phyloP scores from a whole-genome alignment of 2,797 vertebrate genomes.

The Helostoma temminkii region DNA sequence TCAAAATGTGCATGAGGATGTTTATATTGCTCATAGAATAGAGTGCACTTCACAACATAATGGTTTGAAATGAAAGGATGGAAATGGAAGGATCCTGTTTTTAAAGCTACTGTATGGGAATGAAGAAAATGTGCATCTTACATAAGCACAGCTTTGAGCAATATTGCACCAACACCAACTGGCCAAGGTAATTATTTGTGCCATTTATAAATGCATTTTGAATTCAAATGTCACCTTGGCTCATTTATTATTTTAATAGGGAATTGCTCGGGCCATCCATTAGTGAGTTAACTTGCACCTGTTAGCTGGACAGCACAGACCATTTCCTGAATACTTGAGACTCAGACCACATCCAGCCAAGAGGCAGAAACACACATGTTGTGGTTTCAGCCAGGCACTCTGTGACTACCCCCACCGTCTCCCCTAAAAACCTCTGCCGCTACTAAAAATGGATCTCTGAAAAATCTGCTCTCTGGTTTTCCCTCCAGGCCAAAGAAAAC shows the following conservation, averaged over 20 bases:
- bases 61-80: conserved; percentile 1
- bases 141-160: not conserved
- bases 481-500: conserved; percentile 81
- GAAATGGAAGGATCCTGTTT: not conserved
- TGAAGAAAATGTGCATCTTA: not conserved
- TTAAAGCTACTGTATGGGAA: not conserved
- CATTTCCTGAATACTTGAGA: conserved; percentile 49
- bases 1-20: conserved; percentile 13
- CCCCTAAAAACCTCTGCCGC: conserved; percentile 45
- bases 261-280: conserved; percentile 8
- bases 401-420: conserved; percentile 53
- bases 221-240: not conserved
- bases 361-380: conserved; percentile 63
- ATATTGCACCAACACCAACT: not conserved
- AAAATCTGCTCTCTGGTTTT: conserved; percentile 67
- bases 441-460: conserved; percentile 81
- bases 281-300: conserved; percentile 44
- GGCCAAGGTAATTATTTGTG: not conserved
- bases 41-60: not conserved
- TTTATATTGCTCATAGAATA: conserved; percentile 13
- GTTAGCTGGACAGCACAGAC: conserved; percentile 40
- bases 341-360: conserved; percentile 56
- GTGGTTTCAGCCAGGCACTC: conserved; percentile 50
- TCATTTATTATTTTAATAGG: not conserved
- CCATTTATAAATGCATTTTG: not conserved